Conservation (phyloP, 2,113 vertebrate species). For the Apistogramma diplotaenia region DNA sequence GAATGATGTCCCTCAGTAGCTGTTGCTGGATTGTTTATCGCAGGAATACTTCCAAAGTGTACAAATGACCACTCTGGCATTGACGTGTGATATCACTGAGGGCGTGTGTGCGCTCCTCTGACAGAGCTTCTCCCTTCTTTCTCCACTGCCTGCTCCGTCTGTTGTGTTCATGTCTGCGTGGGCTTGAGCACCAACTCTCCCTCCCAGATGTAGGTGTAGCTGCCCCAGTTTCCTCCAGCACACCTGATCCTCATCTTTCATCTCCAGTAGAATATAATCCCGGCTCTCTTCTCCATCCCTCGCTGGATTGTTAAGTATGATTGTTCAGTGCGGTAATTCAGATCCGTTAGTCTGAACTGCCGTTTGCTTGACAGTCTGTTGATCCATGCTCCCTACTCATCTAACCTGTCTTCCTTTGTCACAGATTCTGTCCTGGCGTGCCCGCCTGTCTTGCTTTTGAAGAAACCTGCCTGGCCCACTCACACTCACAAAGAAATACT, state of each 20-base stretch:
- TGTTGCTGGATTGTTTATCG: neutral
- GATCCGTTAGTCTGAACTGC: neutral
- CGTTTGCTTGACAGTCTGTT: neutral
- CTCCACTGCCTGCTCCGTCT: neutral
- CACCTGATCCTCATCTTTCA: neutral
- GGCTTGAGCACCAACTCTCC: neutral
- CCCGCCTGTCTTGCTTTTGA: accelerated
- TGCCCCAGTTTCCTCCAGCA: neutral
- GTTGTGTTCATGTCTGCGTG: neutral
- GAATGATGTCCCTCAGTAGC: no score
- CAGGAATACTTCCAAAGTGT: neutral
- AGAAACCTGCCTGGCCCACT: neutral
- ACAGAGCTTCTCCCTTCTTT: neutral
- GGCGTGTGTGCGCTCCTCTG: neutral
- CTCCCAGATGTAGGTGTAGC: neutral
- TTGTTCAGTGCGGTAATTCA: neutral
- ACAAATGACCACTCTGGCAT: neutral
- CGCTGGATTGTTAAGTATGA: no score
- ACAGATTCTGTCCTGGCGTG: neutral
- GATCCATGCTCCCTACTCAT: neutral
- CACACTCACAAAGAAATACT: neutral
- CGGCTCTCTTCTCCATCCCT: neutral
- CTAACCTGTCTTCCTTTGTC: neutral
- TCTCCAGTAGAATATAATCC: neutral
- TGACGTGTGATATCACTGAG: neutral